Conservation (phyloP, 2,888 invertebrate species). For the Choristoneura rosaceana region DNA sequence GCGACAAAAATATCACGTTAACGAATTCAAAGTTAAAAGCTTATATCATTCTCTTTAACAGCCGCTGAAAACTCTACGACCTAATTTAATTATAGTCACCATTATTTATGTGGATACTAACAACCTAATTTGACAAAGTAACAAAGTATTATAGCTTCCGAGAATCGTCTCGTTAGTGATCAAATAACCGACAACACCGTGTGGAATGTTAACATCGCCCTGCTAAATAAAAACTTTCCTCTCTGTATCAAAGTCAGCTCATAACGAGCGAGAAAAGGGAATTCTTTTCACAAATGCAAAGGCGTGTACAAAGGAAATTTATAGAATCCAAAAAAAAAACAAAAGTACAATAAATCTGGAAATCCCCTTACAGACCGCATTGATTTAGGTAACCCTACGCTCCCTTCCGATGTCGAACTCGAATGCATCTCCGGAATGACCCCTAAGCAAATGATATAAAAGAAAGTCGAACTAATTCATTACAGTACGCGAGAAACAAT, state of each 20-base stretch:
- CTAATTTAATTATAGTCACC: constrained; percentile 64
- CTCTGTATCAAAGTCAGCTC: constrained; percentile 70
- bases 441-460: constrained; percentile 71
- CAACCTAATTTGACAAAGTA: constrained; percentile 67
- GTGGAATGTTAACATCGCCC: constrained; percentile 72
- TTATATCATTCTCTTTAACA: constrained; percentile 48
- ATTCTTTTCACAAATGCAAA: constrained; percentile 54
- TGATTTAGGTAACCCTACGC: constrained; percentile 71
- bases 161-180: constrained; percentile 76
- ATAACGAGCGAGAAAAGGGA: constrained; percentile 65
- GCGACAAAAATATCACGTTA: constrained; percentile 29
- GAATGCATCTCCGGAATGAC: constrained; percentile 72
- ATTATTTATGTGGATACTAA: constrained; percentile 67
- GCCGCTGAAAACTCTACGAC: constrained; percentile 52
- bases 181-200: constrained; percentile 68
- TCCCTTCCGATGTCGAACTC: constrained; percentile 65
- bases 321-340: constrained; percentile 54
- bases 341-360: constrained; percentile 72
- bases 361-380: constrained; percentile 69
- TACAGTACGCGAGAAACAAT: constrained; percentile 74
- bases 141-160: constrained; percentile 75
- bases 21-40: constrained; percentile 27
- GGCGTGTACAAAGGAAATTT: constrained; percentile 51
- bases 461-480: constrained; percentile 73
- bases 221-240: constrained; percentile 65